Base-by-base conservation (phyloP, 2,888 invertebrate genomes). In the Microchrysa polita region DNA sequence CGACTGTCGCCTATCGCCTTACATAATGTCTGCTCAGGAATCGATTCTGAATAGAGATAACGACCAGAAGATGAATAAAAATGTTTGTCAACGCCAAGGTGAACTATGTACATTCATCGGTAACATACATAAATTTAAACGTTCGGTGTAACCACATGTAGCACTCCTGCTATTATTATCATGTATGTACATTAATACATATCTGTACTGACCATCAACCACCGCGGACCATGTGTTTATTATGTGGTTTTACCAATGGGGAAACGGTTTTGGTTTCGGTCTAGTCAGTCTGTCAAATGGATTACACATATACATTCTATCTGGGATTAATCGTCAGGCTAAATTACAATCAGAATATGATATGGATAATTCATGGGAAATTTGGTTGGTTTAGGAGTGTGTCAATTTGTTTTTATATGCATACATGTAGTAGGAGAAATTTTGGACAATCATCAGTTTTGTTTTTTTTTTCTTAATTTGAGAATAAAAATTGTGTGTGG, bases 211-310 rank as follows among this genome's bases (percentile, higher is more conserved):
- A 34, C 34, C 20, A 40, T 40, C 61, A 63, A 63, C 61, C 1
- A 7, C 7, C 1, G n/a, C n/a, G n/a, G 40, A 40, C 61, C 61
- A 63, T 63, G 40, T 63, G 61, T 63, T 63, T 63, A 63, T 63
- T 63, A 63, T 18, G 61, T 40, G 61, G 61, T 40, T 63, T 63
- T 63, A n/a, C 55, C 61, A 42, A 63, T 42, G 40, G 40, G 34
- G 40, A 23, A 63, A 34, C 40, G 18, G 34, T 27, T 14, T 14
- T 34, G 27, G 27, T 34, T 34, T 34, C 27, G 27, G 27, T 2
- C 16, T 63, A 12, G 42, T 34, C 61, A 63, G 61, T 16, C 61
- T 1, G 18, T 55, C 18, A 16, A 18, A 63, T 42, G 16, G 18
- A 42, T 40, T 63, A 40, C n/a, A n/a, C n/a, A n/a, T n/a, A n/a